Evolutionary conservation across 2,113 vertebrate species (phyloP).

Genomic region (Chloropsis hardwickii): DNA sequence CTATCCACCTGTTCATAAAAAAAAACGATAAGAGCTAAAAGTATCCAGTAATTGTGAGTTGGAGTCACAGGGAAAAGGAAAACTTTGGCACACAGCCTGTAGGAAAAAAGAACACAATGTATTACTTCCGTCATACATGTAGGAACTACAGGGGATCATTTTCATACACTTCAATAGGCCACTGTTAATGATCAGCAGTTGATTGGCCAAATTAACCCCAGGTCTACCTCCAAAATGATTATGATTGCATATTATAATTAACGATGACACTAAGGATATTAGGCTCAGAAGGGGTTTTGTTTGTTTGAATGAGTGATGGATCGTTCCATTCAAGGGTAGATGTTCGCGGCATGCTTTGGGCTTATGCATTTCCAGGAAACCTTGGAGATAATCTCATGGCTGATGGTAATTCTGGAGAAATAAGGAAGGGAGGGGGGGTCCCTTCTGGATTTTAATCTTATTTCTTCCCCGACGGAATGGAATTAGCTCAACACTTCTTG

Average conservation of each 20-base stretch:
- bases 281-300: slow-evolving; percentile 44
- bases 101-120: slow-evolving; percentile 24
- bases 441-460: slow-evolving; percentile 22
- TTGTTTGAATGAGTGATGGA: slow-evolving; percentile 11
- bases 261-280: slow-evolving; percentile 29
- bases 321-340: neutral
- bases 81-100: slow-evolving; percentile 6
- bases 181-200: neutral
- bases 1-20: slow-evolving; percentile 27
- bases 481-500: neutral
- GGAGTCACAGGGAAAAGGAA: neutral
- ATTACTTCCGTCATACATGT: slow-evolving; percentile 7
- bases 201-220: slow-evolving; percentile 53
- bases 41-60: slow-evolving; percentile 8
- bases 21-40: neutral
- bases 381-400: neutral
- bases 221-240: slow-evolving; percentile 39
- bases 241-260: slow-evolving; percentile 38
- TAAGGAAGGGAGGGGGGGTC: neutral
- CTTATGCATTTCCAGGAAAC: neutral
- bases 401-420: neutral
- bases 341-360: neutral
- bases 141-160: slow-evolving; percentile 14
- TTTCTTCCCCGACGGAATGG: neutral
- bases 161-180: neutral